A percentile compares a stretch with the other conserved stretches of the same genome.
These are phyloP conservation scores for Nibea albiflora DNA, from an alignment of 2,113 vertebrate genomes.

Conservation along the genomic window DNA sequence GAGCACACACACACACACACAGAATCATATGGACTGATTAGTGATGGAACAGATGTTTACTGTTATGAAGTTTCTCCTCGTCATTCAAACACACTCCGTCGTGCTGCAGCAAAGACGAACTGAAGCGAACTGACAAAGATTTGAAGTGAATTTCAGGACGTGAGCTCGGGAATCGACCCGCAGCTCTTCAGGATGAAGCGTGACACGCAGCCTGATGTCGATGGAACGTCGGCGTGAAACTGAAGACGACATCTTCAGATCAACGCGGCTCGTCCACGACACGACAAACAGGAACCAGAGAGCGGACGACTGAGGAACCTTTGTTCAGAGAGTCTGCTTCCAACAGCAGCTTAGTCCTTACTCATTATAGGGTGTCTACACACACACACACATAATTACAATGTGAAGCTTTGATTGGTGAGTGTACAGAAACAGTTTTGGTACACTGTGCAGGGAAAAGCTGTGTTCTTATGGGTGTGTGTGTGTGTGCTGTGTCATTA, in stretches of 20 bases:
- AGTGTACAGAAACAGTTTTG: conserved; percentile 37
- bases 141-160: not conserved
- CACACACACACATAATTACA: conserved; percentile 57
- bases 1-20: conserved; percentile 16
- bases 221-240: not conserved
- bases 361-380: conserved; percentile 42
- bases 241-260: not conserved
- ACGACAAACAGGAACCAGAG: not conserved
- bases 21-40: conserved; percentile 28
- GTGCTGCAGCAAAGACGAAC: not conserved
- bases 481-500: conserved; percentile 38
- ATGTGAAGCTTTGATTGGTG: conserved; percentile 39
- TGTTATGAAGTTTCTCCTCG: conserved; percentile 3
- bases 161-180: not conserved
- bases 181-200: not conserved
- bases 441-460: conserved; percentile 19
- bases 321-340: not conserved
- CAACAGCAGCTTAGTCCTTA: conserved; percentile 10
- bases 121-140: not conserved
- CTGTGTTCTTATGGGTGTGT: not conserved
- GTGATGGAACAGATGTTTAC: conserved; percentile 49
- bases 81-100: not conserved
- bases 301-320: not conserved
- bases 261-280: not conserved
- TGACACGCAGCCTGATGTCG: too few species aligned